Evolutionary conservation across 2,888 invertebrate genomes (phyloP).

Genomic region (Caenorhabditis sp.): DNA sequence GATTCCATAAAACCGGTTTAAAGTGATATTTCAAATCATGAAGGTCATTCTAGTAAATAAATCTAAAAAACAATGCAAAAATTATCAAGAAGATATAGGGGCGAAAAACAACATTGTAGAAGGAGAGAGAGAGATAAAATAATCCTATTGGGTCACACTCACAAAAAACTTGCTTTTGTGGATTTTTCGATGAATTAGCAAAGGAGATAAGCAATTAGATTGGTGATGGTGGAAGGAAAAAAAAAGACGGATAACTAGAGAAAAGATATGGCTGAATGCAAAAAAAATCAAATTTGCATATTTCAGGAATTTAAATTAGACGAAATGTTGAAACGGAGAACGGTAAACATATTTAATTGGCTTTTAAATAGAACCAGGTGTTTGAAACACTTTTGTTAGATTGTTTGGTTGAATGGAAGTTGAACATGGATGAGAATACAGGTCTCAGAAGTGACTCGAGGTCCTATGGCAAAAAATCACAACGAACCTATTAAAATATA

Average conservation of each 20-base stretch:
- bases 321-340: no score
- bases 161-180: constrained; percentile 24
- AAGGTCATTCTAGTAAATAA: not conserved
- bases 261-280: constrained; percentile 2
- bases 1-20: not conserved
- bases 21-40: not conserved
- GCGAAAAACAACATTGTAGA: not conserved
- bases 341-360: not conserved
- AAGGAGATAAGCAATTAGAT: constrained; percentile 1
- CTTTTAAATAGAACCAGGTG: not conserved
- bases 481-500: no score
- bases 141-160: constrained; percentile 6
- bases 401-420: no score
- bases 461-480: no score
- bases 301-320: no score
- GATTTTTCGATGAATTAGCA: constrained; percentile 7
- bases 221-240: constrained; percentile 1
- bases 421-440: no score
- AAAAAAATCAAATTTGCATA: no score
- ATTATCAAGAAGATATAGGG: not conserved
- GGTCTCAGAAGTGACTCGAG: no score
- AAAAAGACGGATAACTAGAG: not conserved
- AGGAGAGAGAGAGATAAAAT: constrained; percentile 8
- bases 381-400: constrained; percentile 17
- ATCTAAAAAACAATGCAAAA: not conserved